Evolutionary conservation across 2,113 vertebrate species (phyloP).

Genomic region (Elgaria multicarinata): DNA sequence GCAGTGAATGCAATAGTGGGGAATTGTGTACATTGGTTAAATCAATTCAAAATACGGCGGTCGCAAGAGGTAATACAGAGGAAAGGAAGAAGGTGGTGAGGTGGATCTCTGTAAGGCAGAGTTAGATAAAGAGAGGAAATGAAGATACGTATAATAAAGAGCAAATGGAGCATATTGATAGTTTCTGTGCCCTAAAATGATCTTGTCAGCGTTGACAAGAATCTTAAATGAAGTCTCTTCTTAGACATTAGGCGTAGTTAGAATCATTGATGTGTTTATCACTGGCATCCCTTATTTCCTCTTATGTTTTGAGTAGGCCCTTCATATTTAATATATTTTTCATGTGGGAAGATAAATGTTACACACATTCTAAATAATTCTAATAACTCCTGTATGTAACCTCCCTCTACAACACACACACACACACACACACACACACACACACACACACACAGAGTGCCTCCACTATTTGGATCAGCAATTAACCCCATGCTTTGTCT

Average conservation of each 20-base stretch:
- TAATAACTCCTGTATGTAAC: constrained; percentile 41
- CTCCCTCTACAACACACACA: constrained; percentile 30
- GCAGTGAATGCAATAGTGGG: not conserved
- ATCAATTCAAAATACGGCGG: not conserved
- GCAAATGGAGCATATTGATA: not conserved
- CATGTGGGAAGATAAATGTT: constrained; percentile 22
- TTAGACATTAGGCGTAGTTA: not conserved
- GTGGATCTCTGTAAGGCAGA: not conserved
- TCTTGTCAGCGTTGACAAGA: not conserved
- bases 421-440: constrained; percentile 6
- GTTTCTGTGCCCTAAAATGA: not conserved
- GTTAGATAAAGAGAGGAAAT: not conserved
- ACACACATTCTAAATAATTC: constrained; percentile 14
- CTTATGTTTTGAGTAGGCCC: not conserved
- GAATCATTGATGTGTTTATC: not conserved
- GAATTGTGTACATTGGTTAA: not conserved
- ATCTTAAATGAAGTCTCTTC: not conserved
- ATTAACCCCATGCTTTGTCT: constrained; percentile 55
- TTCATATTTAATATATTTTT: constrained; percentile 27
- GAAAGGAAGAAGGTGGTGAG: not conserved
- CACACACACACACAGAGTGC: not conserved
- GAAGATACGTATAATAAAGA: accelerated
- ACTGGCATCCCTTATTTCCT: not conserved
- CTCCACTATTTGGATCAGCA: constrained; percentile 53
- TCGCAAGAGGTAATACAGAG: not conserved